Base-by-base conservation (phyloP, 2,797 vertebrate species). In the Dryobates pubescens region DNA sequence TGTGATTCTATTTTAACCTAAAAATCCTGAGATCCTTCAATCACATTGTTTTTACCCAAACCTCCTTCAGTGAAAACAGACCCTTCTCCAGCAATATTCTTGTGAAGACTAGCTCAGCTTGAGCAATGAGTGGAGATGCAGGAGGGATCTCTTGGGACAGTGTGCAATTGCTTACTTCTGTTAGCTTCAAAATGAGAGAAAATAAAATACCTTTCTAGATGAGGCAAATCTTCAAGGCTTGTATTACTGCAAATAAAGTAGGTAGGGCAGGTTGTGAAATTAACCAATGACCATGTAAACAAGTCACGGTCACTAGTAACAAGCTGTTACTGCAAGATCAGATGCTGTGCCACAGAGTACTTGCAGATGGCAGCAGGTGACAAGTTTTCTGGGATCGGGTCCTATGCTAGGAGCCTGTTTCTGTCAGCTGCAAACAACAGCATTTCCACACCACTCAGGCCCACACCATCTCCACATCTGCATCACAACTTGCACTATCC, bases 321-420 rank as follows among this genome's bases (percentile, higher is more conserved):
- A 65, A 86, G 53, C 47, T 67, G 26, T 14, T 53, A 30, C 58
- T 83, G 73, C 26, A 78, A 14, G 51, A 53, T 30, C 8, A 26
- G 71, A 68, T 91, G 86, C 70, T 88, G 85, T 82, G 71, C 81
- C 34, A 53, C 45, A 14, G 59, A 86, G 34, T 4, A 59, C 78
- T 94, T 79, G 83, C 83, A 90, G 93, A 83, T 81, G 88, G 93
- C 91, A 95, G 90, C 77, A 91, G 53, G 92, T 63, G 65, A 57
- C 78, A 86, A 82, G 24, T 36, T 82, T 94, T 88, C 53, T 54
- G 76, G 64, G 57, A 72, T 24, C n/a, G 67, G 47, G 67, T 53
- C 70, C 84, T 57, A 3, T 0, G 3, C 10, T 38, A 49, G 78
- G 41, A 73, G 17, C 8, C 34, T 13, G 34, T 19, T 95, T 64